Percentiles rank a stretch among this genome's conserved stretches.
These are phyloP conservation scores for Nebria salina DNA, from an alignment of 2,888 invertebrate species.

Conservation along the genomic window DNA sequence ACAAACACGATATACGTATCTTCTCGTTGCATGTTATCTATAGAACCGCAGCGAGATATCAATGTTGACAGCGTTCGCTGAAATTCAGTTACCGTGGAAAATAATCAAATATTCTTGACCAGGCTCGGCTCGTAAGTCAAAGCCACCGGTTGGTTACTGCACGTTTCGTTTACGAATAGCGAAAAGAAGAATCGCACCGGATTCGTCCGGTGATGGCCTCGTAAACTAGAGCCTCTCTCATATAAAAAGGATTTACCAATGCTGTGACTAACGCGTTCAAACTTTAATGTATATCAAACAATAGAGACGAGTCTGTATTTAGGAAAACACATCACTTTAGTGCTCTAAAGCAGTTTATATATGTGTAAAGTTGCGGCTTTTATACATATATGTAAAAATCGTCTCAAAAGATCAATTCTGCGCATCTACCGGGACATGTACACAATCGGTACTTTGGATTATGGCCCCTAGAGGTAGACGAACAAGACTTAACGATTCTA, in stretches of 20 bases:
- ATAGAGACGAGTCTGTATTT: no score
- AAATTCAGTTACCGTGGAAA: constrained; percentile 4
- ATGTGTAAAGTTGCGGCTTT: not conserved
- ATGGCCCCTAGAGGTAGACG: constrained; percentile 27
- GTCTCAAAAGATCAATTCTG: constrained; percentile 34
- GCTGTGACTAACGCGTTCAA: not conserved
- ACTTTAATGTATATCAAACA: not conserved
- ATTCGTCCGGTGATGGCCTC: constrained; percentile 22
- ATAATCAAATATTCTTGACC: constrained; percentile 26
- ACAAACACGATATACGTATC: no score
- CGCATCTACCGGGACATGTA: constrained; percentile 13
- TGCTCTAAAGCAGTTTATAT: not conserved
- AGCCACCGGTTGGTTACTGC: constrained; percentile 29
- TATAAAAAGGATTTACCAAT: constrained; percentile 21
- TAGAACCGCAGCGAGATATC: not conserved
- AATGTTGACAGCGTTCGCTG: not conserved
- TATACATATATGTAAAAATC: constrained; percentile 30
- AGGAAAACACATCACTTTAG: no score
- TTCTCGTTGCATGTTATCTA: no score
- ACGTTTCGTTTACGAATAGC: not conserved
- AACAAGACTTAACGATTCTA: not conserved
- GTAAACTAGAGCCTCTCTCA: constrained; percentile 17
- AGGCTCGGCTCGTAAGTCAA: constrained; percentile 19
- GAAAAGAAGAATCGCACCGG: constrained; percentile 9
- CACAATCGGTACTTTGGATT: constrained; percentile 29